These are phyloP conservation scores for Myotis findleyi DNA, from an alignment of 2,797 vertebrate genomes.

Conservation along the genomic window DNA sequence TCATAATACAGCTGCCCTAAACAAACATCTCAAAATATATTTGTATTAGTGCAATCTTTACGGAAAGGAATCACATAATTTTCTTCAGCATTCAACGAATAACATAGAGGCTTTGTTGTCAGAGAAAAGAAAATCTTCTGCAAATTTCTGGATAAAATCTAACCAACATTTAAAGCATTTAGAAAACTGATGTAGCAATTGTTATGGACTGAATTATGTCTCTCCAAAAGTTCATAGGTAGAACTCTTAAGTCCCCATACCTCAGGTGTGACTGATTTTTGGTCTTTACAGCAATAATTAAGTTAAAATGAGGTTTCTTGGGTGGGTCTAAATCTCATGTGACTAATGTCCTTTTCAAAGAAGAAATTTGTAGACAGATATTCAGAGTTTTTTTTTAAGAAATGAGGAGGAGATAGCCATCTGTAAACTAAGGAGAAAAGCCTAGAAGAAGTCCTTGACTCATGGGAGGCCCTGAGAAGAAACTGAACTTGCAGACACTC, in stretches of 20 bases:
- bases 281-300: neutral
- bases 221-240: neutral
- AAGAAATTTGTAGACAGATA: neutral
- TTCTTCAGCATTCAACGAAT: neutral
- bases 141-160: neutral
- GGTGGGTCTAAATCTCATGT: neutral
- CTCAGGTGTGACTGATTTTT: neutral
- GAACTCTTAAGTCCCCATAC: neutral
- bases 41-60: neutral
- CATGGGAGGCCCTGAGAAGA: too few relatives aligned
- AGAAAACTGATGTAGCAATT: neutral
- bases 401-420: too few relatives aligned
- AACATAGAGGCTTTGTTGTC: neutral
- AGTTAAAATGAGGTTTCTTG: neutral
- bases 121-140: neutral
- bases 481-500: too few relatives aligned
- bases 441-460: too few relatives aligned
- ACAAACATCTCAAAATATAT: constrained; percentile 7
- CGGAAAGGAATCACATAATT: neutral
- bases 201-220: neutral
- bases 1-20: neutral
- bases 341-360: neutral
- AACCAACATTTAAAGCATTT: neutral
- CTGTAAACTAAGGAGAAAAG: too few relatives aligned
- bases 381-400: neutral